These are phyloP conservation scores for Lanius collurio DNA, from an alignment of 2,113 vertebrate species.

Conservation along the genomic window DNA sequence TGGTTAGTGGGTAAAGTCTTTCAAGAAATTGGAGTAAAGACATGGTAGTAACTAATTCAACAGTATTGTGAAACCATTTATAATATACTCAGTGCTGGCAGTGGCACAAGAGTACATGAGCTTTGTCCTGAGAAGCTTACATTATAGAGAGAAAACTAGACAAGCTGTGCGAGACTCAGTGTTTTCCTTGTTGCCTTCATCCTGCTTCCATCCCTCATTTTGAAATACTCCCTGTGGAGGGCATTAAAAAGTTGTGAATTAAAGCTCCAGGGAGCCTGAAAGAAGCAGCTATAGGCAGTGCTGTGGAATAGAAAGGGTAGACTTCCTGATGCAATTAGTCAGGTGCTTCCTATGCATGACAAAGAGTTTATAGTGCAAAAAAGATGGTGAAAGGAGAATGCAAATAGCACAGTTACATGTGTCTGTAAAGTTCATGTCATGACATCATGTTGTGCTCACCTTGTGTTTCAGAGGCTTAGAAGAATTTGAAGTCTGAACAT, in stretches of 20 bases:
- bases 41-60: background rate
- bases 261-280: slow-evolving; percentile 5
- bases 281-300: background rate
- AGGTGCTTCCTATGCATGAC: background rate
- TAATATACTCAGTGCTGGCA: background rate
- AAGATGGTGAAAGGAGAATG: background rate
- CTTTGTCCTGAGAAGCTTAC: background rate
- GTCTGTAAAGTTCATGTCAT: background rate
- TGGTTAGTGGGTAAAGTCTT: background rate
- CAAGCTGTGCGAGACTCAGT: background rate
- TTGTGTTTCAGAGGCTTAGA: background rate
- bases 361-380: background rate
- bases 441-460: rapidly evolving
- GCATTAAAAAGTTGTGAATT: slow-evolving; percentile 23
- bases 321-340: background rate
- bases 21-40: background rate
- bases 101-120: background rate
- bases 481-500: background rate
- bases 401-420: background rate
- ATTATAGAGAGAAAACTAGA: background rate
- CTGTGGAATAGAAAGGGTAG: background rate
- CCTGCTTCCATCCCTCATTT: background rate
- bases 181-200: slow-evolving; percentile 24
- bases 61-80: background rate
- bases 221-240: background rate